Base-by-base conservation (phyloP, 2,888 invertebrate species). In the Luperina testacea region DNA sequence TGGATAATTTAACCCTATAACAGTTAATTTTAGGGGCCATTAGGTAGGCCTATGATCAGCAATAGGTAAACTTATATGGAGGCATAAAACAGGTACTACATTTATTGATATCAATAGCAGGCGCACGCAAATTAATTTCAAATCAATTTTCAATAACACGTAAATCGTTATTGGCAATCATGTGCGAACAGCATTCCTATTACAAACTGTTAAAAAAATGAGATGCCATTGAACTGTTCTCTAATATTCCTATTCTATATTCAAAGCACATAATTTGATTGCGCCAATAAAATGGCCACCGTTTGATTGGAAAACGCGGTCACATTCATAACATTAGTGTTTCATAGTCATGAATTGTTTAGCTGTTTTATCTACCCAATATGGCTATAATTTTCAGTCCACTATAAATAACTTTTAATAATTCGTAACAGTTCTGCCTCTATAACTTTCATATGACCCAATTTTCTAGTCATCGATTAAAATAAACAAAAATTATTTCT, bases 181-280 rank as follows among this genome's bases (percentile, higher is more conserved):
- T 70, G 32, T 61, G 53, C 65, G 38, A 84, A 61, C 45, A 27
- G 80, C 57, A 84, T 81, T 74, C 64, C 27, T 51, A 81, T 53
- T 78, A 48, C 15, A 57, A 77, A 48, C 67, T 38, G n/a, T 59
- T 1, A 45, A 68, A 82, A 65, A 64, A 48, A 27, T 20, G 1
- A 32, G 53, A 24, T 72, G 61, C 67, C 64, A 32, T 68, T 85
- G 85, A 77, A 74, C 83, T 67, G 32, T 84, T 59, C 51, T 69
- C 51, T 81, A 61, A 74, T 73, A 77, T 74, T 72, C 51, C 27
- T 32, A 85, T 77, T 83, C 73, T 71, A 77, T 73, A 83, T 85
- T 85, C 85, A 74, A 81, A 82, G 38, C 83, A 85, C 67, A 74
- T 85, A 85, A 80, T 82, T 80, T 85, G 45, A 75, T 85, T 72